Conservation (phyloP, 2,797 vertebrate species). For the Discoglossus pictus region DNA sequence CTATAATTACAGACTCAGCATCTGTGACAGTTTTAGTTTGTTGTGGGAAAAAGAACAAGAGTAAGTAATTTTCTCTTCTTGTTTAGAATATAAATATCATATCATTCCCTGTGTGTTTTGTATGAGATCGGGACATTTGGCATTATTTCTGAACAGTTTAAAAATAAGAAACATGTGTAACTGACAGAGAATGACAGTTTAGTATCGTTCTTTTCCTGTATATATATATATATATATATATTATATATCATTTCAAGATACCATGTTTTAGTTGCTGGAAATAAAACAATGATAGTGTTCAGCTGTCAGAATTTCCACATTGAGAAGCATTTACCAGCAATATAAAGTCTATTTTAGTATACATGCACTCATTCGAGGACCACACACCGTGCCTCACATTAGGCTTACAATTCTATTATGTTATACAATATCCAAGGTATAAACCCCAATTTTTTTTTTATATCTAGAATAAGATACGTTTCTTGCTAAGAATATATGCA, state of each 20-base stretch:
- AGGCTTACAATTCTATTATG: too few relatives aligned
- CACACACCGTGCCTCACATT: too few relatives aligned
- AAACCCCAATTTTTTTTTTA: too few relatives aligned
- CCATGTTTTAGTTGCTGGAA: conserved; percentile 11
- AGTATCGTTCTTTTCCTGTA: background rate
- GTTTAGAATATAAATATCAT: conserved; percentile 7
- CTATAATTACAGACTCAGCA: conserved; percentile 9
- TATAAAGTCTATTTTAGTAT: too few relatives aligned
- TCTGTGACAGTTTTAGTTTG: background rate
- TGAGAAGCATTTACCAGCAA: too few relatives aligned
- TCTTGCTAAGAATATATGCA: too few relatives aligned
- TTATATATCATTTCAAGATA: conserved; percentile 20
- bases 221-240: too few relatives aligned
- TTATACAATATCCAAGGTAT: too few relatives aligned
- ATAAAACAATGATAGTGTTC: conserved; percentile 15
- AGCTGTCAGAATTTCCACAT: too few relatives aligned
- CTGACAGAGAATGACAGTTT: conserved; percentile 17
- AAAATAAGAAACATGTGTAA: conserved; percentile 5
- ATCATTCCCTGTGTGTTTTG: conserved; percentile 1
- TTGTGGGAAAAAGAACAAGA: conserved; percentile 11
- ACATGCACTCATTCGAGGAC: too few relatives aligned
- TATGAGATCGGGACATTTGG: background rate
- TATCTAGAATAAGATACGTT: too few relatives aligned
- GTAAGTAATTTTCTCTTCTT: conserved; percentile 4
- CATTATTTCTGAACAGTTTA: conserved; percentile 2